Evolutionary conservation across 2,797 vertebrate species (phyloP).

Genomic region (Pampus argenteus): DNA sequence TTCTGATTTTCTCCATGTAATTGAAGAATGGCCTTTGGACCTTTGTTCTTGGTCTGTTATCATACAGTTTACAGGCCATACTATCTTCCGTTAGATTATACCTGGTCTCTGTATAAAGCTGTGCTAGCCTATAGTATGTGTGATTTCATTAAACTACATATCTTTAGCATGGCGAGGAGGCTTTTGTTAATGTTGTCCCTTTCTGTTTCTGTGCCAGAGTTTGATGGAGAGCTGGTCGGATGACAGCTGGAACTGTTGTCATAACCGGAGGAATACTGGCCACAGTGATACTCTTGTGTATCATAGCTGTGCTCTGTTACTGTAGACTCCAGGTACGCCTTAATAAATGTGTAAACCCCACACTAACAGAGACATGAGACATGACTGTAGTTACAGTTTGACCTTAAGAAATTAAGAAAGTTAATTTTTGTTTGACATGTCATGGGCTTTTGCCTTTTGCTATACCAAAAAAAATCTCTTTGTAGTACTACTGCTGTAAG

Average conservation of each 20-base stretch:
- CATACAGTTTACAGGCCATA: not conserved
- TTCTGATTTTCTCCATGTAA: not conserved
- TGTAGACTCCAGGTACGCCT: conserved; percentile 94
- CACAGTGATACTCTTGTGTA: conserved; percentile 97
- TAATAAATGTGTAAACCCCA: not conserved
- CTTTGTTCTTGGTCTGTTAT: not conserved
- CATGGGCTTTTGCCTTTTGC: not conserved
- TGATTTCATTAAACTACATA: conserved; percentile 25
- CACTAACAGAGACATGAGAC: too few relatives aligned
- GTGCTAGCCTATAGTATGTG: conserved; percentile 23
- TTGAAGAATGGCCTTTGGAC: conserved; percentile 37
- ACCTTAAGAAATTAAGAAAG: not conserved
- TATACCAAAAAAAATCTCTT: conserved; percentile 2
- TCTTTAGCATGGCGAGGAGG: not conserved
- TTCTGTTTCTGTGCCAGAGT: conserved; percentile 82
- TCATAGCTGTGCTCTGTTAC: conserved; percentile 98
- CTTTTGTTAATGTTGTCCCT: conserved; percentile 45
- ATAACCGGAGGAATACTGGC: conserved; percentile 99
- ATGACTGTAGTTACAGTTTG: too few relatives aligned
- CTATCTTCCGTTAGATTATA: conserved; percentile 5
- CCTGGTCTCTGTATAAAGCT: not conserved
- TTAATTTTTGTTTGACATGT: conserved; percentile 8
- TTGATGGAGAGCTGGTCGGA: conserved; percentile 99
- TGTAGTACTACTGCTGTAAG: conserved; percentile 98
- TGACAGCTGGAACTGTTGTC: conserved; percentile 99